These are phyloP conservation scores for Chrysaora quinquecirrha DNA, from an alignment of 30 jellyfish, hydroid and myxozoan genomes.

Conservation along the genomic window DNA sequence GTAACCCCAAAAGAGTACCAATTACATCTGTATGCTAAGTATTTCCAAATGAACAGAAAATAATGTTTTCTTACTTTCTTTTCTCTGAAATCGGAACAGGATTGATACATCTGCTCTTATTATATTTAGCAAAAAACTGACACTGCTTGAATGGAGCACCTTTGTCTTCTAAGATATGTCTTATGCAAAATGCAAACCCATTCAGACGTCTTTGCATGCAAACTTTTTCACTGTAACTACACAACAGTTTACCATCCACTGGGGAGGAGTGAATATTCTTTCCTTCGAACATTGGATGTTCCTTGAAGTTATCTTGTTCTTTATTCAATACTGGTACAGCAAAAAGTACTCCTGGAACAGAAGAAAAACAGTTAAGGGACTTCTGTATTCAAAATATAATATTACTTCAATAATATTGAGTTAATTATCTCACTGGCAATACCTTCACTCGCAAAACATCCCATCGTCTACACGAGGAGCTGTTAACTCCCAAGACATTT, in stretches of 20 bases:
- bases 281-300: conserved; percentile 87
- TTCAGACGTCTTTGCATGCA: conserved; percentile 96
- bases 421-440: too few relatives aligned
- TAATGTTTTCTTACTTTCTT: conserved; percentile 71
- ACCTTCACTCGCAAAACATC: too few relatives aligned
- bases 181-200: conserved; percentile 95
- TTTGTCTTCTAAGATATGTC: conserved; percentile 94
- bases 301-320: conserved; percentile 8
- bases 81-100: conserved; percentile 92
- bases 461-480: too few relatives aligned
- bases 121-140: conserved; percentile 75
- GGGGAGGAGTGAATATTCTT: conserved; percentile 93
- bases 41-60: background rate
- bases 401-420: too few relatives aligned
- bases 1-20: conserved; percentile 37
- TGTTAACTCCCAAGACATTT: too few relatives aligned
- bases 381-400: too few relatives aligned
- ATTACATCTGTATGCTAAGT: too few relatives aligned
- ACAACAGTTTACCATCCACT: conserved; percentile 90
- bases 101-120: conserved; percentile 89
- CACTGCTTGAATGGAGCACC: conserved; percentile 97
- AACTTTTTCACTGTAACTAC: conserved; percentile 93
- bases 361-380: too few relatives aligned
- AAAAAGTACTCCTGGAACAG: background rate
- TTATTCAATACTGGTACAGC: background rate